Evolutionary conservation across 2,113 vertebrate genomes (phyloP), one percentile per base, ranked within the genome.

Genomic region (Tupaia tana): DNA sequence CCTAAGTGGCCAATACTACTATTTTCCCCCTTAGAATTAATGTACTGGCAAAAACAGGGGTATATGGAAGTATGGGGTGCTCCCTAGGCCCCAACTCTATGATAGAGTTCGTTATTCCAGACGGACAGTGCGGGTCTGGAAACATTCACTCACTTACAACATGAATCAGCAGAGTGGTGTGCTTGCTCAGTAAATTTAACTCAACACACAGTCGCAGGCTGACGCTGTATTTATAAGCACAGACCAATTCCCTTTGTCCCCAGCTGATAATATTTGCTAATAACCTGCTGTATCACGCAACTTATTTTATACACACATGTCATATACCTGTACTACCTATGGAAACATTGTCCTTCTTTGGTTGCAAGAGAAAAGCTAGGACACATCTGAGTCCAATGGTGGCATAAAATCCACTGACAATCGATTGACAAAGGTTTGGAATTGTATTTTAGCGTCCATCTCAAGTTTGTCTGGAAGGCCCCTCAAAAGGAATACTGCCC

Each of bases 101-200:
- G 83, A 88, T 61, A 29, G 19, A 91, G 66, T 79, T 75, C 82
- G 83, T 78, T 70, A 80, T n/a, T 64, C 67, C 59, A 66, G 86
- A 96, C 43, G 84, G 43, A 96, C 61, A 87, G 43, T 29, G 8
- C 1, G 58, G 90, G 80, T 86, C 90, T 95, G 86, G 95, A 95
- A 95, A 89, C 63, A 89, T 24, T 87, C 78, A 95, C 69, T 91
- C 90, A 78, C 85, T 83, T 22, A 95, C 82, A 96, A 77, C 91
- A 92, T 93, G 90, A 97, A 64, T 92, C 96, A 97, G 90, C 92
- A 93, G 69, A 93, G 43, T 25, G 22, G 52, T 59, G 15, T 31
- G 78, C 88, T 92, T 66, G 70, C 88, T 93, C 78, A 75, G 71
- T 77, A 93, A 82, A 54, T 86, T 86, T n/a, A 95, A 91, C 86